These are phyloP conservation scores for Nomada lathburiana DNA, from an alignment of 2,888 invertebrate genomes.

Conservation along the genomic window DNA sequence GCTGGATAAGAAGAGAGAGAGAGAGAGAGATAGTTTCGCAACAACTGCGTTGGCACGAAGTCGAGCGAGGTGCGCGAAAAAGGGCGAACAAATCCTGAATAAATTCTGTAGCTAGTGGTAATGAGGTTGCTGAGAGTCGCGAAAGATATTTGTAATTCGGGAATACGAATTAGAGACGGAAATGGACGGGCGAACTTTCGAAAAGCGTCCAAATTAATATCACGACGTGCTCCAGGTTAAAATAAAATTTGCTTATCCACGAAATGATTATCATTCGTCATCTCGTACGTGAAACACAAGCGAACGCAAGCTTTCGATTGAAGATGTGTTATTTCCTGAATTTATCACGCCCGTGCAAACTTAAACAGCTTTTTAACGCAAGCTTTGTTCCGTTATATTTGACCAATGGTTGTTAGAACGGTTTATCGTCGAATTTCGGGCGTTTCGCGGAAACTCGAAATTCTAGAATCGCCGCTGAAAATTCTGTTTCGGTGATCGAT, in stretches of 20 bases:
- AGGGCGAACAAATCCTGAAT: conserved; percentile 3
- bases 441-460: no score
- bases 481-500: neutral
- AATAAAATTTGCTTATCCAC: no score
- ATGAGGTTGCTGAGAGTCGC: conserved; percentile 4
- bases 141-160: neutral
- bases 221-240: no score
- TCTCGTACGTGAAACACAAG: no score
- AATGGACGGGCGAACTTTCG: neutral
- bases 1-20: neutral
- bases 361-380: no score
- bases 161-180: neutral
- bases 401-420: no score
- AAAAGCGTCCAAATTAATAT: neutral
- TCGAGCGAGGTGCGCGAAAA: neutral
- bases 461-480: neutral
- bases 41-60: conserved; percentile 6
- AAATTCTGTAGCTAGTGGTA: conserved; percentile 12
- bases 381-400: no score
- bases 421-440: no score
- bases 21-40: neutral
- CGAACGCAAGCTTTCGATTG: no score
- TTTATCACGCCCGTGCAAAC: no score
- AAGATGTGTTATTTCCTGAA: no score
- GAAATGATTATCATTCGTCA: no score